Base-by-base conservation (phyloP, 1,140 invertebrate species). In the Polypedilum vanderplanki region DNA sequence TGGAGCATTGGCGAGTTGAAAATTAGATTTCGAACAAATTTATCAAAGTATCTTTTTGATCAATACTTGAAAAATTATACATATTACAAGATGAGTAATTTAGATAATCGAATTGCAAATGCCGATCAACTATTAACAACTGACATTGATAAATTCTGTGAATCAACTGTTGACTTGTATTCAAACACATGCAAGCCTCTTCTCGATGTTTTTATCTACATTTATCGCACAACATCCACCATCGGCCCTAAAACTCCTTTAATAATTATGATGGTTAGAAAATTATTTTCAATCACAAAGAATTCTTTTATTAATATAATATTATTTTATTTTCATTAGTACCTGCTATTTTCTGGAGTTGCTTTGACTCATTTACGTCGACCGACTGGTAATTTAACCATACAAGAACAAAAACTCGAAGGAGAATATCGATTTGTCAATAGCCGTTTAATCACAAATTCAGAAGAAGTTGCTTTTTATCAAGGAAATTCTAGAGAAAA, bases 391-490 rank as follows among this genome's bases (percentile, higher is more conserved):
- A 79, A 79, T n/a, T 74, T 99, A 84, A 99, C 97, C 0, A 93
- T 97, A 0, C 88, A 89, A 78, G 97, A 99, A 81, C 97, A 99
- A 84, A 93, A 95, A 82, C 83, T 98, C 9, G 98, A 99, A 85
- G 98, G 97, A 76, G 97, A 99, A 87, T 98, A 96, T 83, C 88
- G 98, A 80, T 98, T 95, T 80, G 95, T 99, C 20, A 97, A 99
- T 83, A 96, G 96, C 7, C 86, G 98, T 40, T 84, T 99, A 4
- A 99, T 99, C 67, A 96, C 95, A 0, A 98, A 99, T 83, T 95
- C 96, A 18, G 98, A 99, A 85, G 98, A 99, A 85, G 80, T 99
- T 76, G 97, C 97, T 2, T 99, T 99, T 84, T 99, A 98, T 83
- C 88, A 96, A 84, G 96, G 96, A 78, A 96, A 96, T 79, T 85